These are phyloP conservation scores for Diarsia brunnea DNA, from an alignment of 2,888 invertebrate genomes.

Conservation along the genomic window DNA sequence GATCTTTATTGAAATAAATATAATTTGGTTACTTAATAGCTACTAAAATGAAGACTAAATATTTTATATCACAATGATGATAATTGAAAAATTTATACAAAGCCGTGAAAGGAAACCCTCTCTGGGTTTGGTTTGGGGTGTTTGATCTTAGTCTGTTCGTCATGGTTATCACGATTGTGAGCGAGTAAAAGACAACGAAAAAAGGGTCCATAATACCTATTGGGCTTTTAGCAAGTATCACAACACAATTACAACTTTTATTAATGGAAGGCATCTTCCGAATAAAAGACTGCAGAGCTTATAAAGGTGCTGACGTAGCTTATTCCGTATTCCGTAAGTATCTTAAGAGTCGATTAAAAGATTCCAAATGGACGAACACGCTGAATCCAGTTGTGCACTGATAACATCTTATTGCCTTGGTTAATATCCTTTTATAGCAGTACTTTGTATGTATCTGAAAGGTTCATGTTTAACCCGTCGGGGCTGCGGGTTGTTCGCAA, in stretches of 20 bases:
- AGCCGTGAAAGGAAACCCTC: not conserved
- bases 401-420: conserved; percentile 35
- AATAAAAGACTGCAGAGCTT: conserved; percentile 10
- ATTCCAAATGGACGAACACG: conserved; percentile 14
- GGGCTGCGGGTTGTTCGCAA: no score
- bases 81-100: not conserved
- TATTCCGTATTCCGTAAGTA: not conserved
- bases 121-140: not conserved
- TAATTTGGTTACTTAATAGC: no score
- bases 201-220: no score
- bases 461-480: not conserved
- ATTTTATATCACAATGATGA: not conserved
- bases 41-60: not conserved
- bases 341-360: conserved; percentile 39
- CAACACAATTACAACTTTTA: no score
- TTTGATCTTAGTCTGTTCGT: not conserved
- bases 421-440: conserved; percentile 20
- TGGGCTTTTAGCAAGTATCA: not conserved
- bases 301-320: not conserved
- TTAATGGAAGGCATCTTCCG: not conserved
- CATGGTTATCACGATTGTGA: no score
- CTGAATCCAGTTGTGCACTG: conserved; percentile 32
- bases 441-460: conserved; percentile 10
- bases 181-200: no score
- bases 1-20: no score